Conservation (phyloP, 2,797 vertebrate genomes). For the Girardinus metallicus region DNA sequence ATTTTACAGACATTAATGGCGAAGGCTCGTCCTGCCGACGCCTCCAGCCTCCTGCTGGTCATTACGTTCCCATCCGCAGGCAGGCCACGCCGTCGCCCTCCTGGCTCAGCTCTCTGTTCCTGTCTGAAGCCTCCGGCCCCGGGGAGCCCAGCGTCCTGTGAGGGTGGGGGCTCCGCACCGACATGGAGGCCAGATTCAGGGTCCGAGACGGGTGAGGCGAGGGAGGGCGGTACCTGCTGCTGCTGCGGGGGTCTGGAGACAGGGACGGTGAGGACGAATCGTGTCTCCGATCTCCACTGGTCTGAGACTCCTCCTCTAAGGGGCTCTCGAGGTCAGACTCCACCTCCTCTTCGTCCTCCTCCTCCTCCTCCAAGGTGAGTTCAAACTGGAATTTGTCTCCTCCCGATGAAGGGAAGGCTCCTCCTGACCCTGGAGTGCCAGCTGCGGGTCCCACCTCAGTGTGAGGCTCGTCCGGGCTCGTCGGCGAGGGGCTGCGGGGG, state of each 20-base stretch:
- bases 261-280: constrained; percentile 62
- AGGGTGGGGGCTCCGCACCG: constrained; percentile 57
- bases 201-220: constrained; percentile 58
- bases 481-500: constrained; percentile 85
- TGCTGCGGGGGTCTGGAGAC: constrained; percentile 57
- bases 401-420: constrained; percentile 28
- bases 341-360: constrained; percentile 76
- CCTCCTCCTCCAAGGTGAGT: constrained; percentile 88
- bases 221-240: constrained; percentile 60
- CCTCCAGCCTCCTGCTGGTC: constrained; percentile 54
- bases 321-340: constrained; percentile 80
- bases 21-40: constrained; percentile 53
- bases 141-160: constrained; percentile 60
- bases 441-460: constrained; percentile 47
- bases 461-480: constrained; percentile 68
- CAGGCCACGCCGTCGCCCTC: constrained; percentile 74
- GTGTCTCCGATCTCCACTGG: constrained; percentile 55
- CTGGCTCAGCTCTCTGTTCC: constrained; percentile 68
- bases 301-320: constrained; percentile 76
- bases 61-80: constrained; percentile 80
- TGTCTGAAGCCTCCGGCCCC: constrained; percentile 24
- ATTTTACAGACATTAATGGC: constrained; percentile 73
- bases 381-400: constrained; percentile 89
- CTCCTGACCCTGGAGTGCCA: constrained; percentile 36
- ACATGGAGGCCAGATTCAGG: constrained; percentile 65